A percentile compares a stretch with the other conserved stretches of the same genome.
These are phyloP conservation scores for Cheilosia grossa DNA, from an alignment of 2,888 invertebrate genomes.

Conservation along the genomic window DNA sequence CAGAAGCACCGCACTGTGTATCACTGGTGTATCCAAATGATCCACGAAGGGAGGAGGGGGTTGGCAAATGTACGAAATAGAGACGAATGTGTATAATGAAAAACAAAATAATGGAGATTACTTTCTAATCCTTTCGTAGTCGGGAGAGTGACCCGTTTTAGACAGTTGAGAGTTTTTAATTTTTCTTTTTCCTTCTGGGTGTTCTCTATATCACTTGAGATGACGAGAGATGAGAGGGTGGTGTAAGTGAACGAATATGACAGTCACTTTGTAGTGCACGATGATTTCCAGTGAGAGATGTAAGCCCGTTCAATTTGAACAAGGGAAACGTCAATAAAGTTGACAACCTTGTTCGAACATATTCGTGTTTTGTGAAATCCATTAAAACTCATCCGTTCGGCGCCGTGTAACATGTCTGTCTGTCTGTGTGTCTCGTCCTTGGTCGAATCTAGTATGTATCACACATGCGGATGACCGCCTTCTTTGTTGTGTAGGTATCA, in stretches of 20 bases:
- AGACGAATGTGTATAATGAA: conserved; percentile 34
- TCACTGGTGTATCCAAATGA: conserved; percentile 59
- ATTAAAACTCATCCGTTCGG: conserved; percentile 48
- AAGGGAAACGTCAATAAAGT: conserved; percentile 70
- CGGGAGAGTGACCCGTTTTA: conserved; percentile 3
- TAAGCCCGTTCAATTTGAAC: conserved; percentile 61
- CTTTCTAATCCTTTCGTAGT: conserved; percentile 60
- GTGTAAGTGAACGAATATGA: conserved; percentile 46
- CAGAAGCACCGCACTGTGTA: conserved; percentile 58
- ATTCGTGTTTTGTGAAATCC: conserved; percentile 72
- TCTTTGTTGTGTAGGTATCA: conserved; percentile 18
- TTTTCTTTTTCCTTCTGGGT: conserved; percentile 29
- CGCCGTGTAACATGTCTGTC: background rate
- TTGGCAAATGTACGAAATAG: conserved; percentile 1
- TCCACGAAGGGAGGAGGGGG: conserved; percentile 45
- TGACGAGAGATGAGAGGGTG: background rate
- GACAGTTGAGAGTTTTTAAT: conserved; percentile 30
- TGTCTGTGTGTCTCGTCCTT: conserved; percentile 16
- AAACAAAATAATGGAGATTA: conserved; percentile 67
- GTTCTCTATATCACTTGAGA: conserved; percentile 8
- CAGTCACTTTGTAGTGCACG: conserved; percentile 59
- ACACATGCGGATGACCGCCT: conserved; percentile 29
- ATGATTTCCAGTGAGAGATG: conserved; percentile 64
- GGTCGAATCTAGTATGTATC: background rate
- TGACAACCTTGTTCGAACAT: conserved; percentile 68